These are phyloP conservation scores for Acanthoscelides obtectus DNA, from an alignment of 2,888 invertebrate species.

Conservation along the genomic window DNA sequence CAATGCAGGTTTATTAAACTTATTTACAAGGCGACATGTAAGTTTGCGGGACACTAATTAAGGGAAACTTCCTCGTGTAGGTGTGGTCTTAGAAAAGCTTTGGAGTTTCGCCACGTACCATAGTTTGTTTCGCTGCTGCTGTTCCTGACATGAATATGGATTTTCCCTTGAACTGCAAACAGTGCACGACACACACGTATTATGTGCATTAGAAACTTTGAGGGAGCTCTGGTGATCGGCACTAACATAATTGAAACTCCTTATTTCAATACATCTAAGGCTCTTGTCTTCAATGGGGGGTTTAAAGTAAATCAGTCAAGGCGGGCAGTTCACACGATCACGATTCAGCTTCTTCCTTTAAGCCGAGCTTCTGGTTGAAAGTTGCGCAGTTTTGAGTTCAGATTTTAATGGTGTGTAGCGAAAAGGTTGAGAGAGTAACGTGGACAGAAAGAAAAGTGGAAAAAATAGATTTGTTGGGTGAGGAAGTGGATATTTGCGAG, in stretches of 20 bases:
- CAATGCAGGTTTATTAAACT: conserved; percentile 25
- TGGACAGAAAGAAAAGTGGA: too few species aligned
- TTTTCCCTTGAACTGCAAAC: background rate
- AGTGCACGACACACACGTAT: background rate
- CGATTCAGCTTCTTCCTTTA: too few species aligned
- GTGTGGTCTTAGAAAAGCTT: background rate
- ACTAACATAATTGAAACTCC: background rate
- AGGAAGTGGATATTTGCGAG: too few species aligned
- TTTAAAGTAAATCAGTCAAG: too few species aligned
- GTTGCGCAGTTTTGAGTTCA: too few species aligned
- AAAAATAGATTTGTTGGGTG: too few species aligned
- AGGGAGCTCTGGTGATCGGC: background rate
- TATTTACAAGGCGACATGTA: conserved; percentile 20
- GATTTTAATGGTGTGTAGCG: too few species aligned
- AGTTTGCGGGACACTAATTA: background rate
- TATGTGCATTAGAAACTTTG: background rate
- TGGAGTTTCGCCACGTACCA: background rate
- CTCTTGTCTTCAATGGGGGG: too few species aligned
- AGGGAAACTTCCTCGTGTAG: background rate
- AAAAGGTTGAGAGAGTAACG: too few species aligned
- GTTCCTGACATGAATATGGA: background rate
- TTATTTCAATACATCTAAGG: background rate
- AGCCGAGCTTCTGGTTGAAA: too few species aligned
- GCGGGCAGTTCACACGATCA: too few species aligned
- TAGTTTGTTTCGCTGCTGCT: background rate